Conservation (phyloP, 2,113 vertebrate genomes). For the Eulemur macaco region DNA sequence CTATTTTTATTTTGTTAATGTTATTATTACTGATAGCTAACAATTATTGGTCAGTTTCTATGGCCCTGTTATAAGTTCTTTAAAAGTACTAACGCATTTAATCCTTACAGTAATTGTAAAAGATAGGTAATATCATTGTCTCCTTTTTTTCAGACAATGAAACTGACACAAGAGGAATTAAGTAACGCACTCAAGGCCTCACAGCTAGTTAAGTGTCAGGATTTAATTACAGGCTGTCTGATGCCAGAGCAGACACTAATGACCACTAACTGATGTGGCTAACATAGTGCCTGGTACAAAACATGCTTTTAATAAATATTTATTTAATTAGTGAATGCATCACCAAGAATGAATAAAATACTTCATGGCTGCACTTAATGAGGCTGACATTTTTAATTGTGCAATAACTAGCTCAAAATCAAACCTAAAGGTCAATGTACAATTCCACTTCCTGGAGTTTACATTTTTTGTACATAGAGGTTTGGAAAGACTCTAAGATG, state of each 20-base stretch:
- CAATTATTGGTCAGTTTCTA: neutral
- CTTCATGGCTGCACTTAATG: neutral
- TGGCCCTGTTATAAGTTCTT: neutral
- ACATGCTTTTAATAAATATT: conserved; percentile 16
- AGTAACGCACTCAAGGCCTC: neutral
- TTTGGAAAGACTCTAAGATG: neutral
- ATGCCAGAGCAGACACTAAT: neutral
- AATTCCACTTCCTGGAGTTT: conserved; percentile 29
- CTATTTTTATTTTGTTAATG: conserved; percentile 37
- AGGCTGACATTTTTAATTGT: conserved; percentile 36
- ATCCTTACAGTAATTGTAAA: neutral
- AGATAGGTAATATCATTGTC: neutral
- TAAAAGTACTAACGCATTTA: conserved; percentile 14
- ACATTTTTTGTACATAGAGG: conserved; percentile 4
- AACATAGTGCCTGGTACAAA: neutral
- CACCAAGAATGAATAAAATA: neutral
- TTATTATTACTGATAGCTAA: neutral
- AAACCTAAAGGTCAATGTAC: conserved; percentile 29
- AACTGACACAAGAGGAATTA: neutral
- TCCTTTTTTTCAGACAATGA: neutral
- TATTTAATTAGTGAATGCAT: neutral
- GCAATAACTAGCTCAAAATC: conserved; percentile 2
- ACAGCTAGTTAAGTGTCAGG: neutral
- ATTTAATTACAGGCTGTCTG: neutral
- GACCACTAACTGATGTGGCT: neutral